phyloP scores from a whole-genome alignment of 2,113 vertebrate species.

The Megalops atlanticus region DNA sequence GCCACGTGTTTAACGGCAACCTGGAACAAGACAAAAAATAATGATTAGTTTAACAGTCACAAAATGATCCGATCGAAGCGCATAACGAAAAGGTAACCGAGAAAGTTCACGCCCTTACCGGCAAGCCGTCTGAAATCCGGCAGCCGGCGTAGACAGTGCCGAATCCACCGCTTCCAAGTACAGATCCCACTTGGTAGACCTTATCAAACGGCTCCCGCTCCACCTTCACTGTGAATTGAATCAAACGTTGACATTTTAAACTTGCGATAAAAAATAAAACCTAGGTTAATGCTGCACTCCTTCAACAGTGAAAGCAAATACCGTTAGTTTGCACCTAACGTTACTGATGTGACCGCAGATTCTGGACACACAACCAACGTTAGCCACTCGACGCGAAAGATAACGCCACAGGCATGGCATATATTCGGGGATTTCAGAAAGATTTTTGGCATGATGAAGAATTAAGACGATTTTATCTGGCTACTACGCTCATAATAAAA shows the following conservation, averaged over 20 bases:
- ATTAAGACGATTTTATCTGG: too few species aligned
- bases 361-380: too few species aligned
- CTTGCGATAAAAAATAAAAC: background rate
- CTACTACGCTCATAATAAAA: too few species aligned
- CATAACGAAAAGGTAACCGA: background rate
- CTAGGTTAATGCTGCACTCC: too few species aligned
- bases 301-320: too few species aligned
- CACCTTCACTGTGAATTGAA: constrained; percentile 74
- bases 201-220: constrained; percentile 93
- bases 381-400: too few species aligned
- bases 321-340: too few species aligned
- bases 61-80: background rate
- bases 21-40: constrained; percentile 53
- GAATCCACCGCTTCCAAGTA: constrained; percentile 92
- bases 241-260: background rate
- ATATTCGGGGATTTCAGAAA: too few species aligned
- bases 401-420: too few species aligned
- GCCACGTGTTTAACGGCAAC: constrained; percentile 93
- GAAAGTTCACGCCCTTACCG: constrained; percentile 73
- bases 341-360: too few species aligned
- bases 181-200: constrained; percentile 90
- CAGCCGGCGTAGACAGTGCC: constrained; percentile 91
- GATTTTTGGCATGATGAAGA: background rate
- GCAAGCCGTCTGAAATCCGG: constrained; percentile 85
- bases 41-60: background rate